A percentile compares a stretch with the other conserved stretches of the same genome.
phyloP scores from a whole-genome alignment of 1,140 invertebrate species.

The Teleogryllus occipitalis region DNA sequence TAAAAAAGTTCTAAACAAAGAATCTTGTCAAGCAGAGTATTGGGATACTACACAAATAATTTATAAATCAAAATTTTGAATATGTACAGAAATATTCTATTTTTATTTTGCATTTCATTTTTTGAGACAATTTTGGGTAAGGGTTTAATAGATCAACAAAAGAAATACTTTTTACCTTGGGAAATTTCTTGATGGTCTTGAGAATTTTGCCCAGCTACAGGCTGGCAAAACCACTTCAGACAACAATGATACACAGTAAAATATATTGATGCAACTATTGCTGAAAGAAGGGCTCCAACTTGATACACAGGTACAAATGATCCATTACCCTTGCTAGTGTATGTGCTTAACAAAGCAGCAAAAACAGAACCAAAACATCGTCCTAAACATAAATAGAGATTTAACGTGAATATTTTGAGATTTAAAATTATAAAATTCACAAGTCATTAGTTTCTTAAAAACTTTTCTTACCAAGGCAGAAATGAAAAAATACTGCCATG shows the following conservation, averaged over 20 bases:
- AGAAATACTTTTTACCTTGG: conserved; percentile 11
- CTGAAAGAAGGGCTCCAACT: conserved; percentile 51
- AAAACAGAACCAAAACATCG: background rate
- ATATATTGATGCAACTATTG: conserved; percentile 52
- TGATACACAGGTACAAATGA: conserved; percentile 40
- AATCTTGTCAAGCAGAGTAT: background rate
- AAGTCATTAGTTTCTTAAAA: no score
- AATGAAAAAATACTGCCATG: conserved; percentile 69
- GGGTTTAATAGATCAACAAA: background rate
- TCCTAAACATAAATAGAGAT: background rate
- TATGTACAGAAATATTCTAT: background rate
- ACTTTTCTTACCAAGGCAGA: conserved; percentile 56
- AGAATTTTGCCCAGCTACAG: conserved; percentile 31
- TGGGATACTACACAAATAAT: background rate
- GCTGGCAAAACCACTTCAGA: conserved; percentile 59
- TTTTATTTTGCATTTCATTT: background rate
- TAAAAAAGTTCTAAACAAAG: background rate
- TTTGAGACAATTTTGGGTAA: background rate
- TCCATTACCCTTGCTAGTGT: background rate
- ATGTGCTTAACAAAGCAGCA: conserved; percentile 1
- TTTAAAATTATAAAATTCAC: no score
- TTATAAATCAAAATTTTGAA: background rate
- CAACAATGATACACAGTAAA: conserved; percentile 61
- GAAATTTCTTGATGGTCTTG: background rate
- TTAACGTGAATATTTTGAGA: no score